Evolutionary conservation across 2,888 invertebrate genomes (phyloP).

Genomic region (Dascillus cervinus): DNA sequence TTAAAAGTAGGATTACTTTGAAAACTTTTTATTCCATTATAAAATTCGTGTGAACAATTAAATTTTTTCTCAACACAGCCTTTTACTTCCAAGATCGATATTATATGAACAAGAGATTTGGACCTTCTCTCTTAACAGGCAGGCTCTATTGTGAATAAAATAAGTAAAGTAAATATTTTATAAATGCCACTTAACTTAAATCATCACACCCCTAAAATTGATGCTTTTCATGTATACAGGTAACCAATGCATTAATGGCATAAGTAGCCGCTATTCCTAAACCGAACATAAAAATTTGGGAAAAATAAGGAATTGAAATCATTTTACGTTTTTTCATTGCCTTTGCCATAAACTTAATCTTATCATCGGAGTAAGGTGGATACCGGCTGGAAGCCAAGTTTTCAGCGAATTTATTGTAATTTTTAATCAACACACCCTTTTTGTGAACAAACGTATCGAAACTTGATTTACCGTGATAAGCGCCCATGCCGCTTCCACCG

Average conservation of each 20-base stretch:
- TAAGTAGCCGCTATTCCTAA: conserved; percentile 58
- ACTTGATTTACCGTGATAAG: conserved; percentile 84
- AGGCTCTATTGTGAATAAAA: no score
- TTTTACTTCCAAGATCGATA: no score
- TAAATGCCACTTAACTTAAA: no score
- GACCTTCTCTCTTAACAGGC: no score
- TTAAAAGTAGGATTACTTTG: no score
- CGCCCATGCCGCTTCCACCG: conserved; percentile 87
- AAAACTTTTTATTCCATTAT: no score
- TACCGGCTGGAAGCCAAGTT: conserved; percentile 62
- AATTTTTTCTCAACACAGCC: no score
- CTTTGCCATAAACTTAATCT: conserved; percentile 47
- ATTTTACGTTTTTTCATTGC: conserved; percentile 58
- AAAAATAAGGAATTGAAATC: conserved; percentile 52
- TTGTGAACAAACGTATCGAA: conserved; percentile 93
- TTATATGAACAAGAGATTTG: no score
- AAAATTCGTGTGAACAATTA: no score
- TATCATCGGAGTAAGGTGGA: conserved; percentile 74
- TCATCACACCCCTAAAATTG: no score
- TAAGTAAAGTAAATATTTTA: no score
- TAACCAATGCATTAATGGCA: conserved; percentile 37
- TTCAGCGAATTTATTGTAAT: conserved; percentile 62
- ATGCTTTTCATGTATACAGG: neutral
- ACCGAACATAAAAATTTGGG: conserved; percentile 58
- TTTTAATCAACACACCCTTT: conserved; percentile 69